A percentile compares a stretch with the other conserved stretches of the same genome.
phyloP scores from a whole-genome alignment of 1,140 invertebrate genomes.

The Meloidogyne chitwoodi region DNA sequence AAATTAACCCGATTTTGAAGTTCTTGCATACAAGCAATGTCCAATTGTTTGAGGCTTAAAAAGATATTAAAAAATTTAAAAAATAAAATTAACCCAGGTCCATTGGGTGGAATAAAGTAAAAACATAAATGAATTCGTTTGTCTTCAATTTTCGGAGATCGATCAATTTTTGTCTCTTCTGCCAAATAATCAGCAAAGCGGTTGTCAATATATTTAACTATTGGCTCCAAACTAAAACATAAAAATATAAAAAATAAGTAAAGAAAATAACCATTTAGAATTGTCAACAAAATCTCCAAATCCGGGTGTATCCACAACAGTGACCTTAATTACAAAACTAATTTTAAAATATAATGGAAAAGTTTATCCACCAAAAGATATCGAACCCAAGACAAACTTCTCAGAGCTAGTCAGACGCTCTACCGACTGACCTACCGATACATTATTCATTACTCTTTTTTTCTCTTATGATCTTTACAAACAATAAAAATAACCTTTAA shows the following conservation, averaged over 20 bases:
- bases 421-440: no score
- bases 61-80: background rate
- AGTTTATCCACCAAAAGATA: no score
- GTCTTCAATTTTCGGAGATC: constrained; percentile 81
- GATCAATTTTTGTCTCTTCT: constrained; percentile 87
- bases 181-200: constrained; percentile 91
- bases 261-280: constrained; percentile 67
- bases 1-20: constrained; percentile 95
- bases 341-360: background rate
- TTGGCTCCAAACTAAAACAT: constrained; percentile 80
- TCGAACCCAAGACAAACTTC: no score
- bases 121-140: constrained; percentile 91
- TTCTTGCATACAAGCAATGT: constrained; percentile 97
- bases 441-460: no score
- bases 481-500: constrained; percentile 27
- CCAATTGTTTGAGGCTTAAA: constrained; percentile 84
- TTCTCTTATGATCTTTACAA: no score
- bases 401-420: no score
- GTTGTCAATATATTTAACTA: constrained; percentile 92
- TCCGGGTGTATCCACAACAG: constrained; percentile 92
- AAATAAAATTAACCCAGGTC: constrained; percentile 74
- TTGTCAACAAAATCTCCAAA: constrained; percentile 99
- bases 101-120: constrained; percentile 94
- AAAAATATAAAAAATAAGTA: background rate
- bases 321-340: constrained; percentile 58